Percentiles rank a stretch among this genome's conserved stretches.
phyloP scores from a whole-genome alignment of 1,140 invertebrate genomes.

The Aphelenchoides avenae region DNA sequence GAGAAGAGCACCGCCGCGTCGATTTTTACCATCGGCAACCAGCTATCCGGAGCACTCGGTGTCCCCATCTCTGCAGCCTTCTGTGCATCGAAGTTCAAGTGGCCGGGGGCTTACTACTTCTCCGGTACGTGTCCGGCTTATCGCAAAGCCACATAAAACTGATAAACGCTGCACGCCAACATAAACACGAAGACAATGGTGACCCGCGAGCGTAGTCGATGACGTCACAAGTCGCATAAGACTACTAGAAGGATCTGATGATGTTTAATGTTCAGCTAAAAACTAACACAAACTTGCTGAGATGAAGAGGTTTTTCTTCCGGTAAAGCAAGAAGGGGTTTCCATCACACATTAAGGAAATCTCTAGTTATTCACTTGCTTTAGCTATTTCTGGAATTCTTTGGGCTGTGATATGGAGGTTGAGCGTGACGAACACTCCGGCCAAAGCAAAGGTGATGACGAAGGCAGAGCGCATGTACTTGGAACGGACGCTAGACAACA shows the following conservation, averaged over 20 bases:
- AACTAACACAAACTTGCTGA: no score
- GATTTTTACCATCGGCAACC: constrained; percentile 12
- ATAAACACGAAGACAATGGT: no score
- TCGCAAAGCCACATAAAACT: no score
- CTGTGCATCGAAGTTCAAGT: constrained; percentile 14
- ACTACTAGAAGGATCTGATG: no score
- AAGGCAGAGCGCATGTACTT: constrained; percentile 12
- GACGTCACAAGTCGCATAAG: no score
- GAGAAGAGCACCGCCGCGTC: constrained; percentile 11
- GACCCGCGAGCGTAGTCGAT: no score
- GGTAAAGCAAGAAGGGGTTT: constrained; percentile 13
- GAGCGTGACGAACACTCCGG: constrained; percentile 14
- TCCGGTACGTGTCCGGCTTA: constrained; percentile 15
- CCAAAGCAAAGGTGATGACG: constrained; percentile 13
- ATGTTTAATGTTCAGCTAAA: no score
- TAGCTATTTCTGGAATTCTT: constrained; percentile 2
- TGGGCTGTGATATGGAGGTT: constrained; percentile 9
- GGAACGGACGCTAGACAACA: constrained; percentile 4
- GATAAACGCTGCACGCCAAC: no score
- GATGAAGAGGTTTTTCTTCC: no score
- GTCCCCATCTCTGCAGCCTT: constrained; percentile 21
- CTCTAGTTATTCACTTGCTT: no score
- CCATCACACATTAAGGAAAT: no score
- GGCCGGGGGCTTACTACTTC: constrained; percentile 23
- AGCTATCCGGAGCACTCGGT: constrained; percentile 19